A percentile compares a stretch with the other conserved stretches of the same genome.
These are phyloP conservation scores for Sebastiscus albofasciatus DNA, from an alignment of 2,797 vertebrate species.

Conservation along the genomic window DNA sequence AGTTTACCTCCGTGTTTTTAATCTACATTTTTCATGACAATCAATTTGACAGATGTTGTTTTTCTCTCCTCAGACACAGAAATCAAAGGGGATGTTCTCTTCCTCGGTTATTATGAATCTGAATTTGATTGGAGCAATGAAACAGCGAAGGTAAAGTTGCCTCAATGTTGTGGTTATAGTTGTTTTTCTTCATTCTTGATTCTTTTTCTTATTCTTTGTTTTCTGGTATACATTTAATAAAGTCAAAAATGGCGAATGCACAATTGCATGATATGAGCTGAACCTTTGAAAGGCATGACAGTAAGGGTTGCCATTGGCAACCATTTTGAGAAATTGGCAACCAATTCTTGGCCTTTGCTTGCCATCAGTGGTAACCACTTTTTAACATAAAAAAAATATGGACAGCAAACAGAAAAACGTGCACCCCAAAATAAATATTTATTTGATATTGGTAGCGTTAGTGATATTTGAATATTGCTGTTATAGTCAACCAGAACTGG, in stretches of 20 bases:
- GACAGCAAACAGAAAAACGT: no score
- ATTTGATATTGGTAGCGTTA: no score
- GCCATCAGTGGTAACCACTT: no score
- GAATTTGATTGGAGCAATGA: conserved; percentile 95
- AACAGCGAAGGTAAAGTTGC: conserved; percentile 88
- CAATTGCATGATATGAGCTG: not conserved
- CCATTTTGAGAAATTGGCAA: no score
- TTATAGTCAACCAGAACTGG: no score
- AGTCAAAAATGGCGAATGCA: not conserved
- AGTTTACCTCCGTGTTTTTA: not conserved
- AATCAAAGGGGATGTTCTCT: conserved; percentile 92
- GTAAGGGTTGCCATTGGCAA: no score
- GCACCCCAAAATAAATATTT: no score
- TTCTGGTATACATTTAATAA: not conserved
- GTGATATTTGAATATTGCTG: no score
- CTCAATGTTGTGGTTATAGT: not conserved
- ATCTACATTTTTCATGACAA: not conserved
- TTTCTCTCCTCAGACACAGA: conserved; percentile 87
- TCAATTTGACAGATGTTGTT: not conserved
- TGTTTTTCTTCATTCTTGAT: not conserved
- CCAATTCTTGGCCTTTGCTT: no score
- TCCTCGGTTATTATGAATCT: conserved; percentile 92
- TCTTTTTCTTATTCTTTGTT: not conserved
- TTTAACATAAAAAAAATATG: no score
- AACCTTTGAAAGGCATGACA: not conserved